Evolutionary conservation across 2,797 vertebrate genomes (phyloP), one percentile per base, ranked within the genome.

Genomic region (Malacoraja senta): DNA sequence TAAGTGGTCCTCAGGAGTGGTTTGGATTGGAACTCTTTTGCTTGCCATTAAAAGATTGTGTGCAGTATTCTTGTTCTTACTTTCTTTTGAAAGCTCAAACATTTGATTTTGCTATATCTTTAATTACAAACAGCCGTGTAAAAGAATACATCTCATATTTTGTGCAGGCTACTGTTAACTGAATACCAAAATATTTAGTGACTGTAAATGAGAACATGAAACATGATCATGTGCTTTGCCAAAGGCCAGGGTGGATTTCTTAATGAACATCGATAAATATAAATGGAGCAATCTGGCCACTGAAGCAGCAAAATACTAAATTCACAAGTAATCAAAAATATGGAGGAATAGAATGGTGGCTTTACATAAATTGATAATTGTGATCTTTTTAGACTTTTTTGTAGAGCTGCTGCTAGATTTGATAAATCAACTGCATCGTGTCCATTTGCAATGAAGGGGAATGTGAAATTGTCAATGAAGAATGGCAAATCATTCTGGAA

Each of bases 301-400:
- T 86, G 83, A 86, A 86, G 53, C 53, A 84, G 81, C 53, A 61
- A 10, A 84, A 84, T 29, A 84, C 26, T 61, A 53, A 61, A 84
- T 17, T n/a, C n/a, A 12, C 29, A 13, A 84, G 26, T n/a, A n/a
- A n/a, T 61, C 13, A 63, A 86, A n/a, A 32, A 63, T 68, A 17
- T 86, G 58, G 29, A 63, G 58, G 44, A 63, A 63, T 38, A 24
- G 61, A 63, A 58, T 13, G 3, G 9, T 63, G 1, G 29, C 6
- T 8, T 15, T 84, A 84, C 29, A 63, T 21, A 84, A 84, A 8
- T 63, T 24, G 2, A 26, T 3, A 29, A 63, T 1, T 63, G 61
- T n/a, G 58, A 86, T 63, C 19, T 84, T n/a, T 84, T 86, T 63
- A 65, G 17, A 32, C 58, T 84, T 3, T 53, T 0, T 86, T 58